phyloP scores from a whole-genome alignment of 2,797 vertebrate species.

The Urocyon cinereoargenteus region DNA sequence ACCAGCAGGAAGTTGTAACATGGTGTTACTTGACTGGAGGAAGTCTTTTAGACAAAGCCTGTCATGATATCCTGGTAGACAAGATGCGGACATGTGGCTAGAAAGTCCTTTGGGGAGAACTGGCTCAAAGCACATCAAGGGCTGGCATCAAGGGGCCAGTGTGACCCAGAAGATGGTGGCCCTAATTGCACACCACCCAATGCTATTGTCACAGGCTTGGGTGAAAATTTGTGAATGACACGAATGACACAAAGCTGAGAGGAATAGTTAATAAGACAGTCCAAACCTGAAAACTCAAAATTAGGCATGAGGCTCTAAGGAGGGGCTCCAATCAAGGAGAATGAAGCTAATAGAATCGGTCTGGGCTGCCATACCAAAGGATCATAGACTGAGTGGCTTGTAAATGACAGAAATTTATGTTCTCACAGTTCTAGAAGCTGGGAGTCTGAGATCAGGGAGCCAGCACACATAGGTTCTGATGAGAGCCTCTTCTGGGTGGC shows the following conservation, averaged over 20 bases:
- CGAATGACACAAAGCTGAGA: background rate
- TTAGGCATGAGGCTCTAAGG: background rate
- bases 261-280: background rate
- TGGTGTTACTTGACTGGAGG: conserved; percentile 13
- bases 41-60: conserved; percentile 52
- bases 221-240: background rate
- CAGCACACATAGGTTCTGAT: background rate
- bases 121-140: fast-evolving
- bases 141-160: fast-evolving
- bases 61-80: conserved; percentile 38
- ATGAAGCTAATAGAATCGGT: background rate
- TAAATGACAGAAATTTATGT: background rate
- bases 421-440: background rate
- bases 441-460: background rate
- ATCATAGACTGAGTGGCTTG: background rate
- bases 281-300: background rate
- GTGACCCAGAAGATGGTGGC: background rate
- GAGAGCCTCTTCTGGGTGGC: background rate
- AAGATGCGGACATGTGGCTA: background rate
- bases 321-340: background rate
- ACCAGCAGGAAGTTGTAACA: conserved; percentile 52
- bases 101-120: background rate
- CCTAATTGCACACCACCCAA: background rate
- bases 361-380: background rate
- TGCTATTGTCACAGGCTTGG: background rate